Base-by-base conservation (phyloP, 2,113 vertebrate genomes). In the Nasalis larvatus region DNA sequence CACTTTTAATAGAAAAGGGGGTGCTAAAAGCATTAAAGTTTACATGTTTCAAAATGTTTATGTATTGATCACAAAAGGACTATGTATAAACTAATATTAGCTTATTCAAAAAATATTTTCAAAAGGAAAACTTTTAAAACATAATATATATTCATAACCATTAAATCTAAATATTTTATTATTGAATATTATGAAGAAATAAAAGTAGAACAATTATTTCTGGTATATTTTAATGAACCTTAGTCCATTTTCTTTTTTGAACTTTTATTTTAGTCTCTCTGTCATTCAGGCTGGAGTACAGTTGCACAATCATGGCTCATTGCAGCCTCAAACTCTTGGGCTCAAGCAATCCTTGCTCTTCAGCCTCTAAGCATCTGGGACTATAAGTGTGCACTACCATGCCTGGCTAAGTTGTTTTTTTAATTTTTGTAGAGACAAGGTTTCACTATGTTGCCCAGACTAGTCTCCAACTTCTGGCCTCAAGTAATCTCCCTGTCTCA, bases 21-120 rank as follows among this genome's bases (percentile, higher is more conserved):
- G 1, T 94, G 18, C 6, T 66, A 49, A 93, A 89, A 52, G 8
- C 8, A 85, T 83, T 52, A 11, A 81, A 12, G 12, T 77, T 52
- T 89, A 69, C n/a, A 86, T 54, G 73, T 60, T 96, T 78, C 83
- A 30, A 86, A 82, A 89, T 56, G 13, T 77, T 84, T 86, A 56
- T 88, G 80, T 66, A 73, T 93, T 80, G 60, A 27, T 69, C 16
- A 35, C 81, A 87, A 80, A 32, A 27, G 5, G 0, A 54, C 91
- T 89, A 23, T 23, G 69, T 32, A 8, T 81, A 85, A 74, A 91
- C 14, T 13, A 23, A 76, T 45, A 81, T 1, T 66, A 32, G 14
- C 45, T 66, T 73, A 84, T 60, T 80, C 17, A 77, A 94, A 86
- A 60, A 83, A 16, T 37, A 86, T 42, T 77, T 89, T 49, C 16